Base-by-base conservation (phyloP, 2,888 invertebrate genomes). In the Lobophora halterata region DNA sequence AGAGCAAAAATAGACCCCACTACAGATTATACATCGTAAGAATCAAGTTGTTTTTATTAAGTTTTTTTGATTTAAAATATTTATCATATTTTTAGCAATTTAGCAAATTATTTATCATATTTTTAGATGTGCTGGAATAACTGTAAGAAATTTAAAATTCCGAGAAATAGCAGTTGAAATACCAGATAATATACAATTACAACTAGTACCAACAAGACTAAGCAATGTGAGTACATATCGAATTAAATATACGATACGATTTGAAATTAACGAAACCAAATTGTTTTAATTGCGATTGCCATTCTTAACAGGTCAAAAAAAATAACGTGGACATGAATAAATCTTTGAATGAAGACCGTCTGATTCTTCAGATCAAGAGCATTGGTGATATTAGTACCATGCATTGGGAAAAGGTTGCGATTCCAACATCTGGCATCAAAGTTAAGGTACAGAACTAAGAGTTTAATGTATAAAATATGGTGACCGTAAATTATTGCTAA, bases 81-180 rank as follows among this genome's bases (percentile, higher is more conserved):
- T 17, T 5, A 8, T 5, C 3, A 5, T 17, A 3, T 17, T 17
- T 2, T 6, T 17, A n/a, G 14, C 5, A 17, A 17, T 17, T 17
- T 5, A 6, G 6, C 14, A 9, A 2, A 6, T 5, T 17, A 18
- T n/a, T 4, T 17, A 11, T 17, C 27, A 33, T 6, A 3, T 24
- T 30, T 30, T 3, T 47, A 79, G 79, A 13, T 76, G 74, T 50
- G 74, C 72, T 2, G 77, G 77, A 9, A 52, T 77, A 3, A 2
- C 49, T 2, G 40, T 79, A 7, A 56, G 68, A 36, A 46, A 59
- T 28, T 40, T 75, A 2, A 52, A 61, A 36, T 71, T 67, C 14
- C 43, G 45, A 1, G 53, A 68, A 31, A 21, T 66, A 2, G 52
- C 61, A 0, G 46, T 45, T 4, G 21, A 61, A 2, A 25, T 36